Conservation (phyloP, 2,113 vertebrate species). For the Trachemys scripta region DNA sequence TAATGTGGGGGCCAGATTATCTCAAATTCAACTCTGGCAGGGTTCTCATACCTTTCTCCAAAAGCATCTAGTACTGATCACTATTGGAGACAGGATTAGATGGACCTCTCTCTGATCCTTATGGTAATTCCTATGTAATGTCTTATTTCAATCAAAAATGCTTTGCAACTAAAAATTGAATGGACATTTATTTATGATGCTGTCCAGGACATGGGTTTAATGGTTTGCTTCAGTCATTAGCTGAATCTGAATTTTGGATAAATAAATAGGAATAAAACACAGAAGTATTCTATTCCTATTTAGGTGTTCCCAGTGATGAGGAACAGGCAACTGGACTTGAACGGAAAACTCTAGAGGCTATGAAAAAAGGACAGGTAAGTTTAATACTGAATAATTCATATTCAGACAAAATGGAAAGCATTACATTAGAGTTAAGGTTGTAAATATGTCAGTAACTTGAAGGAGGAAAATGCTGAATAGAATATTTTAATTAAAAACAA, state of each 20-base stretch:
- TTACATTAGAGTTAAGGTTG: neutral
- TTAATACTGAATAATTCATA: neutral
- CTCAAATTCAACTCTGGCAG: neutral
- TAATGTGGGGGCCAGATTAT: neutral
- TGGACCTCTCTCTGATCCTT: neutral
- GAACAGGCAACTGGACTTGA: conserved; percentile 87
- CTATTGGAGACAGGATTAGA: neutral
- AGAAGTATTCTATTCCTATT: neutral
- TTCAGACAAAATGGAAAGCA: neutral
- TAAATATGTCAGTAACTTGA: neutral
- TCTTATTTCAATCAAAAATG: neutral
- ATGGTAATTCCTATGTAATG: neutral
- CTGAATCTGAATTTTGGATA: neutral
- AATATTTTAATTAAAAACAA: neutral
- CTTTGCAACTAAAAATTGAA: neutral
- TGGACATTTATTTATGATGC: neutral
- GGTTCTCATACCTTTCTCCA: neutral
- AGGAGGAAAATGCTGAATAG: neutral
- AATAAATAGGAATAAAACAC: neutral
- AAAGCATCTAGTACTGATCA: neutral
- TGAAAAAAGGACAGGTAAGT: conserved; percentile 74
- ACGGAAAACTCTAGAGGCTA: conserved; percentile 72
- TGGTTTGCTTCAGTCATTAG: neutral
- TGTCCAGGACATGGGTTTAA: neutral
- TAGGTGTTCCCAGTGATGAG: conserved; percentile 85